Conservation (phyloP, 1,140 invertebrate species). For the Episyrphus balteatus region DNA sequence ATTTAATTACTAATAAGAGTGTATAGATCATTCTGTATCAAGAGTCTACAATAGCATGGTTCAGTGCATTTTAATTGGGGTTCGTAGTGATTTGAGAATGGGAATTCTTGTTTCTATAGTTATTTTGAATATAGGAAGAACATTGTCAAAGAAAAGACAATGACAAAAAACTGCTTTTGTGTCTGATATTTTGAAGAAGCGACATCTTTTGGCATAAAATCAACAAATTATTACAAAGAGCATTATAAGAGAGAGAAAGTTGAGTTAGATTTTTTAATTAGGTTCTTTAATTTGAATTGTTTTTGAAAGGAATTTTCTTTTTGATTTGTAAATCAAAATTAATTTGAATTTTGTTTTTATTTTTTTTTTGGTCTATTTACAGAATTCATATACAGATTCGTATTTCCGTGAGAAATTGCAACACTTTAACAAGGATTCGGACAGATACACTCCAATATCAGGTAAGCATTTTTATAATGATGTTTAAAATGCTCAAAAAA, state of each 20-base stretch:
- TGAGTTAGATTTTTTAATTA: too few species aligned
- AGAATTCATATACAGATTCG: conserved; percentile 33
- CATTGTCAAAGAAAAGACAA: too few species aligned
- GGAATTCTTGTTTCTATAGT: too few species aligned
- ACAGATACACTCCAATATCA: conserved; percentile 28
- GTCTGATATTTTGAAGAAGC: too few species aligned
- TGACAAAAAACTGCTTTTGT: too few species aligned
- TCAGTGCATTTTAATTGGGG: conserved; percentile 37
- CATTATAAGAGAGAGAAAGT: too few species aligned
- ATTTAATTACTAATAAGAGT: conserved; percentile 32
- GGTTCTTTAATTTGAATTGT: not conserved
- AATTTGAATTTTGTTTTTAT: not conserved
- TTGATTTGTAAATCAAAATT: not conserved
- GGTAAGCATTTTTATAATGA: conserved; percentile 14
- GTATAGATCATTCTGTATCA: conserved; percentile 5
- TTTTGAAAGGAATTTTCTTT: not conserved
- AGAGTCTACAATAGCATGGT: conserved; percentile 10
- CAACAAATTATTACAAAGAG: too few species aligned
- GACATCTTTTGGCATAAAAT: too few species aligned
- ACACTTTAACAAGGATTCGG: conserved; percentile 19
- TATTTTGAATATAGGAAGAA: too few species aligned
- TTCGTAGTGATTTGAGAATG: conserved; percentile 5
- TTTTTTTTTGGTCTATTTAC: conserved; percentile 11
- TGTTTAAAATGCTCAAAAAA: too few species aligned
- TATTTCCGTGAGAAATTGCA: conserved; percentile 31